Base-by-base conservation (phyloP, 2,113 vertebrate species). In the Rhynchomys soricoides region DNA sequence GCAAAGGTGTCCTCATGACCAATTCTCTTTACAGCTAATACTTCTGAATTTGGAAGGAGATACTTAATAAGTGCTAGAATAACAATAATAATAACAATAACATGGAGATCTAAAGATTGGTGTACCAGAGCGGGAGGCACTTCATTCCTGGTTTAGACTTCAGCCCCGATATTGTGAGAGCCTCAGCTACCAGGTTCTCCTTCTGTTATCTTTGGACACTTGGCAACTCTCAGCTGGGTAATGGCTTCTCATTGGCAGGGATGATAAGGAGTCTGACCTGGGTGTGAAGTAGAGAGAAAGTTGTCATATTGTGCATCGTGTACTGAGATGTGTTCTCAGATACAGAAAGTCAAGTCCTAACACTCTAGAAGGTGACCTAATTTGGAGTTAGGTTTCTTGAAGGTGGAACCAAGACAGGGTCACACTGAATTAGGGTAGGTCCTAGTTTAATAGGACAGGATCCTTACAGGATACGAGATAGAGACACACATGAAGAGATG, bases 61-160 rank as follows among this genome's bases (percentile, higher is more conserved):
- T 24, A 6, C 31, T 74, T 55, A 37, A 34, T 19, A 17, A 40
- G 21, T 79, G 50, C n/a, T 66, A 22, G 0, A 7, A 37, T 59
- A 19, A 29, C 10, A 13, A 19, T 3, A 74, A 74, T 8, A 73
- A 40, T 17, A 57, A 77, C 34, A 11, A 55, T 22, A 55, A 24
- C 5, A 52, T 2, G 34, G 12, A 59, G 2, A 5, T 1, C 7
- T 22, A 19, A 59, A 17, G 66, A 6, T 9, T 40, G 71, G 6
- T 1, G 13, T 1, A 5, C 1, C 3, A 5, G 24, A 37, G n/a
- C 24, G 5, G 29, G 7, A 2, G 10, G 8, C 59, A 66, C 40
- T 15, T 55, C 15, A 34, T 17, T 19, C 17, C 48, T 81, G 19
- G 71, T 40, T 79, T n/a, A 7, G 45, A 50, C 0, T 12, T n/a